Percentiles rank a stretch among this genome's conserved stretches.
phyloP scores from a whole-genome alignment of 1,140 invertebrate species.

The Pachyrhynchus sulphureomaculatus region DNA sequence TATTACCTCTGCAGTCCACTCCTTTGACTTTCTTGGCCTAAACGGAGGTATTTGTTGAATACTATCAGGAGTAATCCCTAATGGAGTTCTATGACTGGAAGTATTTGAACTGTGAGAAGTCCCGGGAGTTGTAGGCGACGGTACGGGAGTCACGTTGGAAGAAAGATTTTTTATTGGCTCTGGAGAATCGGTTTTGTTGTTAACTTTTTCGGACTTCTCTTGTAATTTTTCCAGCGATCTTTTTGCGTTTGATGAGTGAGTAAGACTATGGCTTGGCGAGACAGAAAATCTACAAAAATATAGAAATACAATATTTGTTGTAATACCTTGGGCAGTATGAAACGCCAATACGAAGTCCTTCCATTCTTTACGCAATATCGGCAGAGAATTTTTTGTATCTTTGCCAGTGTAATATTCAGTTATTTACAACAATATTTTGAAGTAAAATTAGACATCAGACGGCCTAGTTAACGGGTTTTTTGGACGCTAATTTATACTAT shows the following conservation, averaged over 20 bases:
- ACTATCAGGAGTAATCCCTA: slow-evolving; percentile 52
- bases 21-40: slow-evolving; percentile 56
- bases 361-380: too few species aligned
- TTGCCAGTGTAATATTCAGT: too few species aligned
- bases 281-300: slow-evolving; percentile 47
- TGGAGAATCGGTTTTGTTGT: slow-evolving; percentile 17
- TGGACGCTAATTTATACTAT: too few species aligned
- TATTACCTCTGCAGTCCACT: slow-evolving; percentile 51
- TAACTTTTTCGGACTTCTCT: too few species aligned
- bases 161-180: slow-evolving; percentile 26
- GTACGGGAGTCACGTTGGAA: slow-evolving; percentile 32
- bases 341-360: too few species aligned
- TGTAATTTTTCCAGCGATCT: slow-evolving; percentile 39
- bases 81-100: slow-evolving; percentile 43
- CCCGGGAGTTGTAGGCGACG: slow-evolving; percentile 38
- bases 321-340: not conserved
- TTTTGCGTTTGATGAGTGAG: slow-evolving; percentile 15
- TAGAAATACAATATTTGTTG: not conserved
- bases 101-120: slow-evolving; percentile 38
- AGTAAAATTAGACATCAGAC: too few species aligned
- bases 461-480: too few species aligned
- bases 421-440: too few species aligned
- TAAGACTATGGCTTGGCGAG: slow-evolving; percentile 48
- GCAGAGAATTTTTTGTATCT: too few species aligned
- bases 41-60: slow-evolving; percentile 58